Percentiles rank a stretch among this genome's conserved stretches.
Evolutionary conservation across 1,140 invertebrate species (phyloP).

Genomic region (Drosophila lacertosa): DNA sequence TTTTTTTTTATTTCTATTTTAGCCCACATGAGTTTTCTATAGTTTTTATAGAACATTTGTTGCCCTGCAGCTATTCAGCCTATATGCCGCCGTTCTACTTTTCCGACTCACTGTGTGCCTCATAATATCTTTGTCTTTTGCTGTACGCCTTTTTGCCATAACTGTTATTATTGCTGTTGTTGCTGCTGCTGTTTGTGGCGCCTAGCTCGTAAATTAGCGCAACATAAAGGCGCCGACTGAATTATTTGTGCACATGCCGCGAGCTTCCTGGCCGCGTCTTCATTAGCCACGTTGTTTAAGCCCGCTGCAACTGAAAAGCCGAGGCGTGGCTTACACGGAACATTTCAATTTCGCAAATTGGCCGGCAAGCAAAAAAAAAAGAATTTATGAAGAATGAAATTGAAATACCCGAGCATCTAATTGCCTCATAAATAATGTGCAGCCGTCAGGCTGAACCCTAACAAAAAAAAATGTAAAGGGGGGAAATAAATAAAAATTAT

Average conservation of each 20-base stretch:
- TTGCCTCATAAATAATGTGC: slow-evolving; percentile 71
- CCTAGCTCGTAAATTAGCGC: slow-evolving; percentile 68
- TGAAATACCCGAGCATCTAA: slow-evolving; percentile 38
- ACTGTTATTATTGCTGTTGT: slow-evolving; percentile 19
- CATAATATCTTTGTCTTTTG: slow-evolving; percentile 26
- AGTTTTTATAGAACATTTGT: background rate
- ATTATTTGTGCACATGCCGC: slow-evolving; percentile 62
- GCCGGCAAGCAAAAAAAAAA: slow-evolving; percentile 11
- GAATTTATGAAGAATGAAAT: slow-evolving; percentile 24
- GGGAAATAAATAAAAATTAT: slow-evolving; percentile 31
- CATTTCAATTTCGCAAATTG: slow-evolving; percentile 38
- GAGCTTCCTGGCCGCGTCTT: slow-evolving; percentile 25
- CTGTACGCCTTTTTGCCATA: slow-evolving; percentile 36
- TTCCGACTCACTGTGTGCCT: slow-evolving; percentile 33
- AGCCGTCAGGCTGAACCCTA: slow-evolving; percentile 6
- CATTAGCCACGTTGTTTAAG: slow-evolving; percentile 37
- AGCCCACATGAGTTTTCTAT: background rate
- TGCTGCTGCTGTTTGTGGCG: slow-evolving; percentile 29
- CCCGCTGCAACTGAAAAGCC: slow-evolving; percentile 21
- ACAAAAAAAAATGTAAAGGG: background rate
- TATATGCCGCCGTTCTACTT: slow-evolving; percentile 14
- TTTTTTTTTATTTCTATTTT: background rate
- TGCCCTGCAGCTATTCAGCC: slow-evolving; percentile 1
- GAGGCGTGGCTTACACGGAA: background rate
- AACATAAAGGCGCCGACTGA: slow-evolving; percentile 55